These are phyloP conservation scores for Chaitophorus viminalis DNA, from an alignment of 2,888 invertebrate genomes.

Conservation along the genomic window DNA sequence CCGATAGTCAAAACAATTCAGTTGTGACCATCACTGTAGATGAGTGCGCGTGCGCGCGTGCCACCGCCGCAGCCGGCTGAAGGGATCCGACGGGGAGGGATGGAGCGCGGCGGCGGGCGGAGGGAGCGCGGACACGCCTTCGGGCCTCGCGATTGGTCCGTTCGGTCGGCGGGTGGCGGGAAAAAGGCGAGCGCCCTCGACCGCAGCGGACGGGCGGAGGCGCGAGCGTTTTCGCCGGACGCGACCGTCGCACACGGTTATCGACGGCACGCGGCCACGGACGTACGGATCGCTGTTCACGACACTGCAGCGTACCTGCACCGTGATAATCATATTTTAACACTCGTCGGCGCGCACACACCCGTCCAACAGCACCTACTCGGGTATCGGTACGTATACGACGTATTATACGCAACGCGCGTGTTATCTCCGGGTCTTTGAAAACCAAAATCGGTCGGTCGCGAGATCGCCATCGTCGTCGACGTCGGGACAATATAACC, in stretches of 20 bases:
- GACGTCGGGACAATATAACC: too few species aligned
- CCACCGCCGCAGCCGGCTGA: neutral
- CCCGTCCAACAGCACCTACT: too few species aligned
- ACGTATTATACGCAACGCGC: too few species aligned
- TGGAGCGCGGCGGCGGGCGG: neutral
- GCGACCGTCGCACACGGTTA: neutral
- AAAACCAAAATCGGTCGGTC: too few species aligned
- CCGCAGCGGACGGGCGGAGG: neutral
- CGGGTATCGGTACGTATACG: too few species aligned
- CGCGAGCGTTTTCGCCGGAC: neutral
- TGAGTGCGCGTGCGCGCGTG: neutral
- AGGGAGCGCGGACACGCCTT: neutral
- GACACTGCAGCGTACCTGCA: too few species aligned
- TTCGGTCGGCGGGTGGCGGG: neutral
- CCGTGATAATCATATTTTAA: too few species aligned
- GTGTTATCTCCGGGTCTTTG: too few species aligned
- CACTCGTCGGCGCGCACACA: too few species aligned
- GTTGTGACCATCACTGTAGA: neutral
- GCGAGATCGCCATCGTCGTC: too few species aligned
- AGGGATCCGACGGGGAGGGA: neutral
- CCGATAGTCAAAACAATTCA: too few species aligned
- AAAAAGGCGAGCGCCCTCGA: neutral
- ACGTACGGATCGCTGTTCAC: neutral
- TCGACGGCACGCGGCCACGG: neutral
- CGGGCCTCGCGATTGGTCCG: neutral